Evolutionary conservation across 1,140 invertebrate species (phyloP).

Genomic region (Ceratina japonica): DNA sequence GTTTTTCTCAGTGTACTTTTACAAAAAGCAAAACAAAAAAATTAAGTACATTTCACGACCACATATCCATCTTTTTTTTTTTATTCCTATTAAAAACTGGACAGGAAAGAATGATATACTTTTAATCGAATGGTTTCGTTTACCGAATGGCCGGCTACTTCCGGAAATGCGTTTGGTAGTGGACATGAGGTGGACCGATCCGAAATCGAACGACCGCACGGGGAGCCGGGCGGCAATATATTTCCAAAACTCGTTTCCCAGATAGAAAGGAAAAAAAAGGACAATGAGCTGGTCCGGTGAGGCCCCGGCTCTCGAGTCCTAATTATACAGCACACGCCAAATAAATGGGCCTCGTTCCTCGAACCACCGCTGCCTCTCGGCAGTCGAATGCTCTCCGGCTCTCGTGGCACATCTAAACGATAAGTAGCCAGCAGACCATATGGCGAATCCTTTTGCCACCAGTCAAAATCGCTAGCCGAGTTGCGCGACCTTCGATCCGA

Average conservation of each 20-base stretch:
- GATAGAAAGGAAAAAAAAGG: conserved; percentile 36
- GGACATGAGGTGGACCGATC: conserved; percentile 10
- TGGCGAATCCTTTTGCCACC: conserved; percentile 73
- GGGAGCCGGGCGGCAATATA: conserved; percentile 49
- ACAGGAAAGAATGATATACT: neutral
- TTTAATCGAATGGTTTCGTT: neutral
- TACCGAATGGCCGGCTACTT: conserved; percentile 36
- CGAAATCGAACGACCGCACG: conserved; percentile 46
- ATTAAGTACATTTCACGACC: too few species aligned
- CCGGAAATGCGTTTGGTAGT: conserved; percentile 41
- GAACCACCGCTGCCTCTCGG: conserved; percentile 63
- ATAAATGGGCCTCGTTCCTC: conserved; percentile 69
- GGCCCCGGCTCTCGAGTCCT: conserved; percentile 60
- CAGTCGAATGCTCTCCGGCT: conserved; percentile 48
- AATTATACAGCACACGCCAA: conserved; percentile 75
- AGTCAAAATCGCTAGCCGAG: conserved; percentile 56
- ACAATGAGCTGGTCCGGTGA: conserved; percentile 54
- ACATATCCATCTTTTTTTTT: neutral
- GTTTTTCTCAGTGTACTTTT: too few species aligned
- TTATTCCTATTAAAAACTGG: neutral
- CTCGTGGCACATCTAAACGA: conserved; percentile 47
- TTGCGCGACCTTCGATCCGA: conserved; percentile 46
- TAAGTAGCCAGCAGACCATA: conserved; percentile 65
- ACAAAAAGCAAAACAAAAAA: too few species aligned
- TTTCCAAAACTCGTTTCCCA: conserved; percentile 66